Percentiles rank a stretch among this genome's conserved stretches.
These are phyloP conservation scores for Drosophila albomicans DNA, from an alignment of 1,140 invertebrate species.

Conservation along the genomic window DNA sequence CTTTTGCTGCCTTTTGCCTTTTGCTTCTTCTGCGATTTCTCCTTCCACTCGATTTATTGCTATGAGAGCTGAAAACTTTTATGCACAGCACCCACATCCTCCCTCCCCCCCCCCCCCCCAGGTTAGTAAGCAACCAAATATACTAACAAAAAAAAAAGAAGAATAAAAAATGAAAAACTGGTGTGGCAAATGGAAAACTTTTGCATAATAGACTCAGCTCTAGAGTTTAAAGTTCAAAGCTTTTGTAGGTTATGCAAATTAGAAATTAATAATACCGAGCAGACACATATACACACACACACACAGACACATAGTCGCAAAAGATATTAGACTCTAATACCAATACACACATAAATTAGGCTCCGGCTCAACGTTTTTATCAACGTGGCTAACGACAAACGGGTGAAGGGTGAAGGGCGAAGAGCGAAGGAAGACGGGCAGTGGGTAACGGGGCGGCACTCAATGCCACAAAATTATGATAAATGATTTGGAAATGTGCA, in stretches of 20 bases:
- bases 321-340: slow-evolving; percentile 60
- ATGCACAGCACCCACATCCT: slow-evolving; percentile 9
- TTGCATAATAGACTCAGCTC: slow-evolving; percentile 71
- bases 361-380: slow-evolving; percentile 78
- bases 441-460: slow-evolving; percentile 22
- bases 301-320: slow-evolving; percentile 4
- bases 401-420: background rate
- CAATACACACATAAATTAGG: slow-evolving; percentile 81
- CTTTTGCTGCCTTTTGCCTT: slow-evolving; percentile 10
- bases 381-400: slow-evolving; percentile 49
- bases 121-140: slow-evolving; percentile 3
- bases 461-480: slow-evolving; percentile 82
- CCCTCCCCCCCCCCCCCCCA: background rate
- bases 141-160: slow-evolving; percentile 41
- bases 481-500: slow-evolving; percentile 82
- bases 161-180: slow-evolving; percentile 47
- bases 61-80: slow-evolving; percentile 61
- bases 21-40: slow-evolving; percentile 28
- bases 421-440: background rate
- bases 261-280: slow-evolving; percentile 77
- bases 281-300: slow-evolving; percentile 23
- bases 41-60: slow-evolving; percentile 77
- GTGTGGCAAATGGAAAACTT: slow-evolving; percentile 63
- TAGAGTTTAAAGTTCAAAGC: slow-evolving; percentile 79
- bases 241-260: slow-evolving; percentile 82